Evolutionary conservation across 2,888 invertebrate species (phyloP), one percentile per base, ranked within the genome.

Genomic region (Cantharis nigra): DNA sequence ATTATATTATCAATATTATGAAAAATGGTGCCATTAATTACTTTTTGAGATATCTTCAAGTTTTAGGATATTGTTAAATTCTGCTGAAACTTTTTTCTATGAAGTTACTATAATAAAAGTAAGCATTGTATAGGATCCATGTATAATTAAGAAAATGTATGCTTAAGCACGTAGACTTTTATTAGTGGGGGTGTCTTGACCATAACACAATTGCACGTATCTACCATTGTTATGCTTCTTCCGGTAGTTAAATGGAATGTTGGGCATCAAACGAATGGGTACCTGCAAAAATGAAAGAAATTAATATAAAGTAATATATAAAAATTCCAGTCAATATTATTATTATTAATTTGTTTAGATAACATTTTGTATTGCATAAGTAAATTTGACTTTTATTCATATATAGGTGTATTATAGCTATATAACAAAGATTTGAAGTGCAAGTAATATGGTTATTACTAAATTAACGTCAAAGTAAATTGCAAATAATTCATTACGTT

Each of bases 141-240:
- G 49, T 49, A 49, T 49, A 49, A 49, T 49, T 49, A 49, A n/a
- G 49, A 49, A 49, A 85, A 85, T 83, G 84, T 86, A 87, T 87
- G 86, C 87, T 82, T 74, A 80, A 82, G 77, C 87, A 87, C 87
- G 87, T 85, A 82, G 78, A 78, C 73, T 79, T 72, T 79, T 82
- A 82, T 77, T 78, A 82, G 81, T 79, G 83, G 83, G 81, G 84
- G 82, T 83, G 85, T 81, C 83, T 83, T 83, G 80, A 81, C 82
- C 84, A 83, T 84, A 85, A 86, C 85, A 86, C 86, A 85, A 86
- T 84, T 85, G 86, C 87, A 87, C 87, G 87, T 87, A 86, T 82
- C 82, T 81, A 81, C 86, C 84, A 86, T 87, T 87, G 87, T 87
- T 85, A 84, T 84, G 81, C 85, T 84, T 86, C 85, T 87, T 87